Evolutionary conservation across 2,113 vertebrate genomes (phyloP).

Genomic region (Erinaceus europaeus): DNA sequence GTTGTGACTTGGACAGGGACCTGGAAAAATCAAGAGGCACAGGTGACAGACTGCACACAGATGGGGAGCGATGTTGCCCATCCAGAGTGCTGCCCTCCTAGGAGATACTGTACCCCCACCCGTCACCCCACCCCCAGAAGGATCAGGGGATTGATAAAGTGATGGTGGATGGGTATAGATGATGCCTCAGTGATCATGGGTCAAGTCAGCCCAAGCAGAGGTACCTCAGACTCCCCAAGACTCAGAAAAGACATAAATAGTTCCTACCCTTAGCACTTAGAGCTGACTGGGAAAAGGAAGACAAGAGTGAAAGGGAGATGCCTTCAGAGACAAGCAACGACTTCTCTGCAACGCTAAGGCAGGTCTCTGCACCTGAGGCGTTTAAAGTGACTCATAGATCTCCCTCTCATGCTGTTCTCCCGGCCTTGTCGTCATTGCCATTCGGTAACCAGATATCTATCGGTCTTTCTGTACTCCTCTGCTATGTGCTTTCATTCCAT

Average conservation of each 20-base stretch:
- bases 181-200: not conserved
- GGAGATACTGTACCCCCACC: not conserved
- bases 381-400: not conserved
- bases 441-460: not conserved
- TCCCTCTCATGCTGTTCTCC: not conserved
- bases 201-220: not conserved
- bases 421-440: not conserved
- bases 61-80: too few species aligned
- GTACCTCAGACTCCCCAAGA: not conserved
- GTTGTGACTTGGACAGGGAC: not conserved
- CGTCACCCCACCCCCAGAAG: not conserved
- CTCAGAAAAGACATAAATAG: not conserved
- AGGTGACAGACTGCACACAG: not conserved
- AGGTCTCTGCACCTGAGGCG: too few species aligned
- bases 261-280: not conserved
- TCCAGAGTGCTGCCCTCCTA: rapidly evolving
- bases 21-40: conserved; percentile 2
- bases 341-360: not conserved
- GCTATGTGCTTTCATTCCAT: not conserved
- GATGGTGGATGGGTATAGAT: rapidly evolving
- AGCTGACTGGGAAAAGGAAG: not conserved
- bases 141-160: rapidly evolving
- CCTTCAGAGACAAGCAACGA: not conserved
- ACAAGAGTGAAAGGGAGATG: not conserved
- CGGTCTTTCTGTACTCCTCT: not conserved